Conservation (phyloP, 2,888 invertebrate species). For the Drosophila fulvimacula region DNA sequence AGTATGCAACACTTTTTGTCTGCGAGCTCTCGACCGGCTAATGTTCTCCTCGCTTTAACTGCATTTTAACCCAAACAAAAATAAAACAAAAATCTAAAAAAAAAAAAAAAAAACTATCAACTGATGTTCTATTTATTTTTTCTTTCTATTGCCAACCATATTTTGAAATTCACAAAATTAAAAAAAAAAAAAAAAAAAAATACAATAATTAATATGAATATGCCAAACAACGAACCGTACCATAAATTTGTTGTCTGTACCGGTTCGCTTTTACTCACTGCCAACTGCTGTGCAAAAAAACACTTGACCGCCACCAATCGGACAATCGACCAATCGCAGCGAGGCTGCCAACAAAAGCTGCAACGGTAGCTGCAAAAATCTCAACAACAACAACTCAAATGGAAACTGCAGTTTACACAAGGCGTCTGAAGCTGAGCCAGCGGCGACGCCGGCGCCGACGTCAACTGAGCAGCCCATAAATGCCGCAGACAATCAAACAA, state of each 20-base stretch:
- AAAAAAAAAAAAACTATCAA: slow-evolving; percentile 43
- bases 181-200: slow-evolving; percentile 36
- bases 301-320: slow-evolving; percentile 46
- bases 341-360: slow-evolving; percentile 60
- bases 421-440: not conserved
- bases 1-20: slow-evolving; percentile 43
- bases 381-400: slow-evolving; percentile 72
- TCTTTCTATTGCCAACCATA: slow-evolving; percentile 76
- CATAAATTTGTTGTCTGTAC: slow-evolving; percentile 63
- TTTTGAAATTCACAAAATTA: slow-evolving; percentile 49
- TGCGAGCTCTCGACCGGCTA: slow-evolving; percentile 25
- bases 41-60: slow-evolving; percentile 40
- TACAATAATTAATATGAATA: slow-evolving; percentile 25
- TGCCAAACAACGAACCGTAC: slow-evolving; percentile 54
- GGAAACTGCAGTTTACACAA: slow-evolving; percentile 57
- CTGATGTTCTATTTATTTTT: slow-evolving; percentile 75
- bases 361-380: slow-evolving; percentile 74
- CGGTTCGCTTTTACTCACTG: slow-evolving; percentile 83
- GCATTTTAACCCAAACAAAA: slow-evolving; percentile 24
- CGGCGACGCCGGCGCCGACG: not conserved
- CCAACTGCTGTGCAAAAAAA: slow-evolving; percentile 79
- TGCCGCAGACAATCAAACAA: slow-evolving; percentile 74
- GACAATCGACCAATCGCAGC: slow-evolving; percentile 19
- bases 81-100: slow-evolving; percentile 8
- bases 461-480: slow-evolving; percentile 24